Conservation (phyloP, 1,140 invertebrate species). For the Platyscapa corneri region DNA sequence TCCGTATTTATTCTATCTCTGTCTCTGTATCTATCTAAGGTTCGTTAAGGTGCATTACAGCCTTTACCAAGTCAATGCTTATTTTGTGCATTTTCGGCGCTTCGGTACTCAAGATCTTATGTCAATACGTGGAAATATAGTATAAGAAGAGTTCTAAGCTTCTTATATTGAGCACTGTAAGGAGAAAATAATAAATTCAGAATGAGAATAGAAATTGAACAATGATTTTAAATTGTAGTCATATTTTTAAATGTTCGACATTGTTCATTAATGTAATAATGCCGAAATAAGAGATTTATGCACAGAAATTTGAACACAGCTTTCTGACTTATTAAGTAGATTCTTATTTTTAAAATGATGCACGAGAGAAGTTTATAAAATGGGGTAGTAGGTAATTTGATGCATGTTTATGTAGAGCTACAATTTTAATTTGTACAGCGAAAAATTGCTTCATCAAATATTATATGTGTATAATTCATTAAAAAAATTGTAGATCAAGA, state of each 20-base stretch:
- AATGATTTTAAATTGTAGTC: background rate
- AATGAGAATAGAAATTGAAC: background rate
- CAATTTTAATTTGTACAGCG: background rate
- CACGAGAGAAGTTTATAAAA: background rate
- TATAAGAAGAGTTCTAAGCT: background rate
- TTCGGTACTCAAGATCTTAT: background rate
- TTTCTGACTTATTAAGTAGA: background rate
- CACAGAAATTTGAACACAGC: background rate
- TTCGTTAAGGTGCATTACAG: background rate
- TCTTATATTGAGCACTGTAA: too few relatives aligned
- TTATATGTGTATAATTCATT: too few relatives aligned
- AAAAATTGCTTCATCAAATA: too few relatives aligned
- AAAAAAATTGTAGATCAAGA: too few relatives aligned
- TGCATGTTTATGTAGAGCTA: background rate
- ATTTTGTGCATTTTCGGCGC: background rate
- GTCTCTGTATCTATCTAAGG: background rate
- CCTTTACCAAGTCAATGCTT: background rate
- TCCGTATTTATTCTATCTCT: background rate
- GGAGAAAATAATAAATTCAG: background rate
- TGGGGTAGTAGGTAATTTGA: background rate
- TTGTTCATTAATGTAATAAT: conserved; percentile 1
- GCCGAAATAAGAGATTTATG: background rate
- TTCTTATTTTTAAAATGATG: background rate
- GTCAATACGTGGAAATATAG: background rate
- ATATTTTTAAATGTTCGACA: conserved; percentile 6